Conservation (phyloP, 2,888 invertebrate genomes). For the Galerucella pusilla region DNA sequence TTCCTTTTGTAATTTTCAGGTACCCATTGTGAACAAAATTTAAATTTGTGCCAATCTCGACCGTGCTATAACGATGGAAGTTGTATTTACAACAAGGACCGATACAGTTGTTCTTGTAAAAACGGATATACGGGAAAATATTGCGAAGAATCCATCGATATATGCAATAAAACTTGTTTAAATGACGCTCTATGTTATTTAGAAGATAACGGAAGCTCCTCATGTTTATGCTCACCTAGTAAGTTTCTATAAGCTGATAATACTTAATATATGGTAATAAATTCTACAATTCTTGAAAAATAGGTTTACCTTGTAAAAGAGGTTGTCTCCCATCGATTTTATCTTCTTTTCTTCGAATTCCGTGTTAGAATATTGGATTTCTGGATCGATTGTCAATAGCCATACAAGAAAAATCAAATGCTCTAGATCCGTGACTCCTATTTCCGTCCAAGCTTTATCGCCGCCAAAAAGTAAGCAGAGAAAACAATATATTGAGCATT, state of each 20-base stretch:
- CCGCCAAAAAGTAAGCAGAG: no score
- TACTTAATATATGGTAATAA: background rate
- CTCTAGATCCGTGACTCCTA: no score
- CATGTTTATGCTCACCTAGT: slow-evolving; percentile 63
- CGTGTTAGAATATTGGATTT: no score
- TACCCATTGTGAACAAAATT: slow-evolving; percentile 67
- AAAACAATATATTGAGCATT: no score
- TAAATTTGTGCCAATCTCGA: slow-evolving; percentile 66
- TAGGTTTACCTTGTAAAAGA: no score
- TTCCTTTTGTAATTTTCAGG: slow-evolving; percentile 59
- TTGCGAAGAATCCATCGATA: slow-evolving; percentile 65
- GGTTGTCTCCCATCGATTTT: no score
- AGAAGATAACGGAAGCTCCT: slow-evolving; percentile 62
- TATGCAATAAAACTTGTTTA: slow-evolving; percentile 64
- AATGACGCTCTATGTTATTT: slow-evolving; percentile 68
- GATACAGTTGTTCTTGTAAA: slow-evolving; percentile 66
- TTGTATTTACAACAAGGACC: slow-evolving; percentile 59
- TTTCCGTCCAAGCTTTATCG: no score
- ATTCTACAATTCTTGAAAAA: no score
- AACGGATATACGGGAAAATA: slow-evolving; percentile 66
- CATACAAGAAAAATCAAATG: no score
- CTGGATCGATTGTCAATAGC: no score
- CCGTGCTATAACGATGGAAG: slow-evolving; percentile 70
- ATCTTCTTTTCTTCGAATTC: no score
- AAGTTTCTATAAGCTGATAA: slow-evolving; percentile 10